Evolutionary conservation across 1,140 invertebrate species (phyloP), one percentile per base, ranked within the genome.

Genomic region (Dreissena rostriformis): DNA sequence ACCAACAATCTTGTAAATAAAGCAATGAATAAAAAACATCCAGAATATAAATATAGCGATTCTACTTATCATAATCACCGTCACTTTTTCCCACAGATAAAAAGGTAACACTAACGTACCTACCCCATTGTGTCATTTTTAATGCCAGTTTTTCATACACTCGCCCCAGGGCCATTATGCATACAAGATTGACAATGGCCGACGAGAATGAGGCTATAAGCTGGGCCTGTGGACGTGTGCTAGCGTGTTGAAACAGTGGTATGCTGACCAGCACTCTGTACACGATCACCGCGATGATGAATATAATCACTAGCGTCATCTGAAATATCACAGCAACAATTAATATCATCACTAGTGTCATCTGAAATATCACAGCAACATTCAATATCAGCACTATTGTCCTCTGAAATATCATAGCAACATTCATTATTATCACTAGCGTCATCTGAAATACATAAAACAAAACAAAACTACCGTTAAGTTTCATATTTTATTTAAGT

Each of bases 91-190:
- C 39, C 39, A 39, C 39, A 39, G 39, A 39, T 2, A 39, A 39
- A 39, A 39, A 39, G 2, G 39, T 39, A n/a, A 61, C 57, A 61
- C 17, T n/a, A 61, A 77, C 70, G 76, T 51, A 74, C 92, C 90
- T 91, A 96, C 95, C 96, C 93, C 98, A 95, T 94, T 99, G 98
- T 0, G 98, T 99, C 57, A 99, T 95, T 93, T 97, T 98, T 88
- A 98, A 95, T 0, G 98, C 98, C 57, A 98, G 91, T 93, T 95
- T 96, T 86, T 96, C 96, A 90, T 99, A 99, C 53, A 99, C 95
- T 96, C 94, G 91, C 7, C 95, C 95, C 86, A 96, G 93, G 11
- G 93, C 92, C 95, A 96, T 95, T 85, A 96, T 96, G 70, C 95
- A 92, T 53, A 95, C 94, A 68, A 97, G 93, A 93, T 97, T 97